Conservation (phyloP, 2,797 vertebrate genomes). For the Alosa sapidissima region DNA sequence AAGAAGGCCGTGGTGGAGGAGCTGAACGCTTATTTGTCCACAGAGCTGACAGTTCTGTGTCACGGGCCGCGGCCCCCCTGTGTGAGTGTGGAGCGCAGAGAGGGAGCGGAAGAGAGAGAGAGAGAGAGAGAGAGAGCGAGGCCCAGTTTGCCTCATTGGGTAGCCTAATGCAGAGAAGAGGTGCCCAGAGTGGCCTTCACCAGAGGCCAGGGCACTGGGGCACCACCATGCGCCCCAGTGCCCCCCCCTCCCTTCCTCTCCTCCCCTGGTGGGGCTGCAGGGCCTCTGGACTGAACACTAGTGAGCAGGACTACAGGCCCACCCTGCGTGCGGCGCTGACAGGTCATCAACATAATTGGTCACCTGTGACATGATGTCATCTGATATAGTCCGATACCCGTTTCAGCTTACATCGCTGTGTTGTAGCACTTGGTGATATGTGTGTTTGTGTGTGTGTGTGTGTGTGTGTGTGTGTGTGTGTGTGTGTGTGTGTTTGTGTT, state of each 20-base stretch:
- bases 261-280: background rate
- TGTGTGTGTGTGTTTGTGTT: background rate
- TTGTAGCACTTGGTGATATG: background rate
- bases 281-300: background rate
- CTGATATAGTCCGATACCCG: background rate
- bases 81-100: background rate
- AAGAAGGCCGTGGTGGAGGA: background rate
- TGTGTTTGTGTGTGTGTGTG: background rate
- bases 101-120: no score
- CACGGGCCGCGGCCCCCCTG: background rate
- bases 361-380: constrained; percentile 14
- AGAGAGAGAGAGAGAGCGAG: background rate
- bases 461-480: background rate
- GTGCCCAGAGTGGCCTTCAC: background rate
- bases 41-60: constrained; percentile 21
- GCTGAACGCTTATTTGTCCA: background rate
- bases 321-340: background rate
- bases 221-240: background rate
- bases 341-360: constrained; percentile 8
- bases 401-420: background rate
- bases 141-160: constrained; percentile 18
- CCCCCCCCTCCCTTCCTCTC: background rate
- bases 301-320: background rate
- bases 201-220: background rate
- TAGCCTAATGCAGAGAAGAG: background rate